phyloP scores from a whole-genome alignment of 2,113 vertebrate genomes.

The Cavia porcellus region DNA sequence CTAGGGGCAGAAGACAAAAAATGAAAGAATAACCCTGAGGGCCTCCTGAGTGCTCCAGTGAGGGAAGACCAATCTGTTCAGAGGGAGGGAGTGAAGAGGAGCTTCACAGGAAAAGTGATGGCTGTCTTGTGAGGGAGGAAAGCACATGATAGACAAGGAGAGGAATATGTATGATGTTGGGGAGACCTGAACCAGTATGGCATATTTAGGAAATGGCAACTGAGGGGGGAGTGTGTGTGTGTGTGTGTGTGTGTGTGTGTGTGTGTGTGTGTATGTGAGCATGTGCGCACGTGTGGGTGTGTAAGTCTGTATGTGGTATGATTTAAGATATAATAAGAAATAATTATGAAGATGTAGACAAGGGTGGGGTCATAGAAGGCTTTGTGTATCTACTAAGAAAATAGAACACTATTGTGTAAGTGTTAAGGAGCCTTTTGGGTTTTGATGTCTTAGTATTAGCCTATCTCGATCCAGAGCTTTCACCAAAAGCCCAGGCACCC shows the following conservation, averaged over 20 bases:
- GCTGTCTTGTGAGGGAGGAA: background rate
- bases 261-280: too few relatives aligned
- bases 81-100: background rate
- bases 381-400: constrained; percentile 41
- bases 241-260: background rate
- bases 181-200: background rate
- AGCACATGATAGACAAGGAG: background rate
- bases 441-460: background rate
- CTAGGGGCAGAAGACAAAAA: background rate
- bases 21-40: background rate
- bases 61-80: background rate
- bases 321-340: constrained; percentile 23
- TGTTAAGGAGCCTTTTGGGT: background rate
- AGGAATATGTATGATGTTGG: background rate
- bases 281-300: background rate
- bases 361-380: background rate
- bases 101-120: background rate
- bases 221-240: too few relatives aligned
- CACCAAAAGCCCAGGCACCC: background rate
- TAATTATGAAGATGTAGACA: background rate
- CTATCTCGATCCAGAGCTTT: background rate
- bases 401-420: background rate
- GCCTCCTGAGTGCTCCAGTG: background rate
- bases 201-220: background rate
- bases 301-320: background rate